Conservation (phyloP, 2,113 vertebrate species). For the Calidris pygmaea region DNA sequence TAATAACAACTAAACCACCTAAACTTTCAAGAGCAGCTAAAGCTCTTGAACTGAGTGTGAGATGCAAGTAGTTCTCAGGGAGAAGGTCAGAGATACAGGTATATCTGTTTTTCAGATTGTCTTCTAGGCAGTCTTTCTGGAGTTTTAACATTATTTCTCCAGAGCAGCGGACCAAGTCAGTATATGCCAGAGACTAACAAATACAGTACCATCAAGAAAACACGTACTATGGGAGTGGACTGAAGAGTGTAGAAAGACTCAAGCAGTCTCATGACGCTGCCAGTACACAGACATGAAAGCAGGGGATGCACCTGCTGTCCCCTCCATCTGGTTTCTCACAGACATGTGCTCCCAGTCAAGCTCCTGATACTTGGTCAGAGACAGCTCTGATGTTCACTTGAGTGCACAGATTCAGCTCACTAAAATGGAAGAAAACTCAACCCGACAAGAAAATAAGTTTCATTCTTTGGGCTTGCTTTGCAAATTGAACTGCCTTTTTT, state of each 20-base stretch:
- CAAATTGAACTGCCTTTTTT: neutral
- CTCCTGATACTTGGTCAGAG: neutral
- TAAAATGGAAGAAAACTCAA: neutral
- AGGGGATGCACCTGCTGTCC: neutral
- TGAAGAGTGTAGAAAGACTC: neutral
- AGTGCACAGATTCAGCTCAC: neutral
- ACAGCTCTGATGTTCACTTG: neutral
- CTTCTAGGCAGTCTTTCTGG: neutral
- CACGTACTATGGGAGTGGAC: neutral
- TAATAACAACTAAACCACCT: neutral
- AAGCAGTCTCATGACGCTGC: neutral
- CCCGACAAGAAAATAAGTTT: neutral
- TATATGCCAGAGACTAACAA: neutral
- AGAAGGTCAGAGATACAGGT: neutral
- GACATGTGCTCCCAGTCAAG: rapidly evolving
- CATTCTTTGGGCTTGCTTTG: neutral
- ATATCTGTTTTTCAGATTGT: neutral
- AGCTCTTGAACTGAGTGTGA: neutral
- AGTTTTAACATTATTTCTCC: neutral
- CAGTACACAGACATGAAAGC: neutral
- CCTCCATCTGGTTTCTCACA: neutral
- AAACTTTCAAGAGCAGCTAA: neutral
- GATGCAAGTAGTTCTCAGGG: neutral
- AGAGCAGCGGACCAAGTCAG: neutral
- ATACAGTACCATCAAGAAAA: neutral